Percentiles rank a stretch among this genome's conserved stretches.
Evolutionary conservation across 1,140 invertebrate species (phyloP).

Genomic region (Dryas iulia): DNA sequence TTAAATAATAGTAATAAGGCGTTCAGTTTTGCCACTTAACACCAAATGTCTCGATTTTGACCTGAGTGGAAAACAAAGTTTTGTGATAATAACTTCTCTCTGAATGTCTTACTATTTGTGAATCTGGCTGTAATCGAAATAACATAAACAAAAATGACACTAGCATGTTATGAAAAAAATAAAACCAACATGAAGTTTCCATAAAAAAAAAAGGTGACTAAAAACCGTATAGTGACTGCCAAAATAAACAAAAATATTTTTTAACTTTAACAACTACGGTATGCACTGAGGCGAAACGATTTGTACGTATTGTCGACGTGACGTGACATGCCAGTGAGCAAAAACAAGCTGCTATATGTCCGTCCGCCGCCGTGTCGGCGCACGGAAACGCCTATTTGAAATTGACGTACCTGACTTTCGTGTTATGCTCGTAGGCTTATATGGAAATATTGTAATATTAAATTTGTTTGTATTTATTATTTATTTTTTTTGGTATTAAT

Average conservation of each 20-base stretch:
- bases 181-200: neutral
- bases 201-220: neutral
- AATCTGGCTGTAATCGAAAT: too few species aligned
- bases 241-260: neutral
- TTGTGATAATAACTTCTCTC: too few species aligned
- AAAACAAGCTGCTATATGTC: slow-evolving; percentile 11
- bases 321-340: slow-evolving; percentile 9
- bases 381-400: neutral
- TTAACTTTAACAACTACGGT: neutral
- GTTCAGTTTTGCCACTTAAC: too few species aligned
- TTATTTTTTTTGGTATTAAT: too few species aligned
- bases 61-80: too few species aligned
- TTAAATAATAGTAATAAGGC: too few species aligned
- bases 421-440: neutral
- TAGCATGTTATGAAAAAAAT: neutral
- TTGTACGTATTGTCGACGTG: slow-evolving; percentile 9
- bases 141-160: too few species aligned
- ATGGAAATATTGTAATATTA: too few species aligned
- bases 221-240: neutral
- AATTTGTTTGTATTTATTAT: too few species aligned
- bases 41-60: too few species aligned
- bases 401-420: neutral
- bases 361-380: slow-evolving; percentile 1
- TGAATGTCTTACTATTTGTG: too few species aligned
- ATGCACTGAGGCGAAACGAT: neutral